phyloP scores from a whole-genome alignment of 37 sponge, comb jelly and placozoan species.

The Bolinopsis microptera region DNA sequence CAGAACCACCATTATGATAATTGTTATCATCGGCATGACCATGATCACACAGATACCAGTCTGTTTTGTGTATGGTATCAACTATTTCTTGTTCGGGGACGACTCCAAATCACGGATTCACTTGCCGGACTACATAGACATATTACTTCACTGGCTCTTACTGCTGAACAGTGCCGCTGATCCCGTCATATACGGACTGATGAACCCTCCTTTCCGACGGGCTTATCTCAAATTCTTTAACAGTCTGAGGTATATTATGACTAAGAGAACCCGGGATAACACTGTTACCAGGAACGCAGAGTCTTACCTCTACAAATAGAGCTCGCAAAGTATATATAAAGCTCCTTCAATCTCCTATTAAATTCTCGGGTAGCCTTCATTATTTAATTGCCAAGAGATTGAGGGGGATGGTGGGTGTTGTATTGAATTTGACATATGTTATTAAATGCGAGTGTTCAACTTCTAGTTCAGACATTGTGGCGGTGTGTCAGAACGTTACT shows the following conservation, averaged over 20 bases:
- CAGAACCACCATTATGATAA: slow-evolving; percentile 56
- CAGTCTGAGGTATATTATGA: background rate
- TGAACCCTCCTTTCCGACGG: slow-evolving; percentile 50
- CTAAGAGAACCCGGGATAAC: background rate
- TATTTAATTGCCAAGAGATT: no score
- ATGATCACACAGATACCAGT: slow-evolving; percentile 61
- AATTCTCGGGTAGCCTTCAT: no score
- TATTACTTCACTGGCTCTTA: slow-evolving; percentile 18
- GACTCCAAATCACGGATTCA: background rate
- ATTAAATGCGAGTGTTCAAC: no score
- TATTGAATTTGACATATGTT: no score
- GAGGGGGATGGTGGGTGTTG: no score
- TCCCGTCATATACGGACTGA: slow-evolving; percentile 50
- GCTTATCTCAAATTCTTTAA: slow-evolving; percentile 58
- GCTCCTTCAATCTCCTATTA: no score
- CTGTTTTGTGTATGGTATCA: slow-evolving; percentile 38
- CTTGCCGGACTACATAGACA: background rate
- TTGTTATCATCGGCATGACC: slow-evolving; percentile 59
- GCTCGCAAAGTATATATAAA: no score
- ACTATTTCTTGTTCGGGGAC: background rate
- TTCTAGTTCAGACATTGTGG: no score
- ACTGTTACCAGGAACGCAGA: background rate
- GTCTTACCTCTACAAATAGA: background rate
- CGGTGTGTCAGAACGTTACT: no score
- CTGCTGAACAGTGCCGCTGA: slow-evolving; percentile 60